Conservation (phyloP, 2,113 vertebrate species). For the Lophotis ruficrista region DNA sequence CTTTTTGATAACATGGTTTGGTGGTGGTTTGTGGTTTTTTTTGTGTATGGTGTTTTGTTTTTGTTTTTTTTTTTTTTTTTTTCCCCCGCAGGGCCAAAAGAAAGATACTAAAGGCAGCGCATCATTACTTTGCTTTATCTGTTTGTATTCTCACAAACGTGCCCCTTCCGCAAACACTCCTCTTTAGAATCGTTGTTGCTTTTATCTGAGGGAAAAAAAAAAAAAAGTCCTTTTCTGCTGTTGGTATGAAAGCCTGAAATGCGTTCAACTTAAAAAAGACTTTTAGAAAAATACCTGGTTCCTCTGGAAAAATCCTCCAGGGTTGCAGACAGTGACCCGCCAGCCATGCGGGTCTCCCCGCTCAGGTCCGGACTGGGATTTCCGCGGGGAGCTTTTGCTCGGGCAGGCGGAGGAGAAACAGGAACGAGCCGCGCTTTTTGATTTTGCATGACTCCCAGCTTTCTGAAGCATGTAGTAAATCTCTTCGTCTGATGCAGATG, state of each 20-base stretch:
- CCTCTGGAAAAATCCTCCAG: not conserved
- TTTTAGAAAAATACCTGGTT: not conserved
- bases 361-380: not conserved
- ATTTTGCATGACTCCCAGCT: not conserved
- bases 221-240: no score
- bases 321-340: not conserved
- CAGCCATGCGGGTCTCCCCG: not conserved
- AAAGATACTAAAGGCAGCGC: not conserved
- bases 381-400: not conserved
- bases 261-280: not conserved
- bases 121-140: not conserved
- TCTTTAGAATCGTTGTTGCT: not conserved
- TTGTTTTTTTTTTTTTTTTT: not conserved
- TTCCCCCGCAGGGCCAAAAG: accelerated
- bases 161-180: not conserved
- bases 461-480: not conserved
- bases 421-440: not conserved
- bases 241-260: not conserved
- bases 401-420: no score
- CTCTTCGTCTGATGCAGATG: not conserved
- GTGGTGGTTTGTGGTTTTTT: no score
- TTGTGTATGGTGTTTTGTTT: no score
- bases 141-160: not conserved
- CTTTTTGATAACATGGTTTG: not conserved
- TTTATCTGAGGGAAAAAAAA: not conserved